A percentile compares a stretch with the other conserved stretches of the same genome.
phyloP scores from a whole-genome alignment of 2,888 invertebrate species.

The Spisula subtruncata region DNA sequence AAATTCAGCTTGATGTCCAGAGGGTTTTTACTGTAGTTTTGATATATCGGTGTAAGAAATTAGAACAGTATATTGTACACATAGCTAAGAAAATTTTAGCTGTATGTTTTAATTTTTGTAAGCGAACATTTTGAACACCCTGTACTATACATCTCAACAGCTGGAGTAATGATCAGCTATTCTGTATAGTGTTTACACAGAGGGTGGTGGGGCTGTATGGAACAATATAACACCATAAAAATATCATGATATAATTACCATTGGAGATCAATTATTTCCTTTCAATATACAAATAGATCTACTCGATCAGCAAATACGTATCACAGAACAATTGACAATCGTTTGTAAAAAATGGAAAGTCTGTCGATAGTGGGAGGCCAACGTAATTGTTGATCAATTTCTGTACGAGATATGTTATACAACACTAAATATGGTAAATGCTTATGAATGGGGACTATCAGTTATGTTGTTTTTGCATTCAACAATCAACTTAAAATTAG shows the following conservation, averaged over 20 bases:
- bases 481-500: too few species aligned
- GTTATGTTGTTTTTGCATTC: too few species aligned
- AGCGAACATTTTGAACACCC: too few species aligned
- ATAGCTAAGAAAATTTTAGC: too few species aligned
- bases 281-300: neutral
- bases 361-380: neutral
- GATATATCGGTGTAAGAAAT: too few species aligned
- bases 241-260: neutral
- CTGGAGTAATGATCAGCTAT: constrained; percentile 7
- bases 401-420: neutral
- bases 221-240: neutral
- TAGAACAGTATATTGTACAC: too few species aligned
- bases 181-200: neutral
- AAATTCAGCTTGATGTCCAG: too few species aligned
- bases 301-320: neutral
- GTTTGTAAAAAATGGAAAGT: neutral
- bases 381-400: neutral
- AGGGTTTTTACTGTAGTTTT: too few species aligned
- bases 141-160: neutral
- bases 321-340: neutral
- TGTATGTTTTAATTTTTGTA: too few species aligned
- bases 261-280: neutral
- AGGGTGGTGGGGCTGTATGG: neutral
- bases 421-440: too few species aligned
- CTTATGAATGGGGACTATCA: too few species aligned